Percentiles rank a stretch among this genome's conserved stretches.
Conservation (phyloP, 1,140 invertebrate genomes). For the Tigriopus japonicus region DNA sequence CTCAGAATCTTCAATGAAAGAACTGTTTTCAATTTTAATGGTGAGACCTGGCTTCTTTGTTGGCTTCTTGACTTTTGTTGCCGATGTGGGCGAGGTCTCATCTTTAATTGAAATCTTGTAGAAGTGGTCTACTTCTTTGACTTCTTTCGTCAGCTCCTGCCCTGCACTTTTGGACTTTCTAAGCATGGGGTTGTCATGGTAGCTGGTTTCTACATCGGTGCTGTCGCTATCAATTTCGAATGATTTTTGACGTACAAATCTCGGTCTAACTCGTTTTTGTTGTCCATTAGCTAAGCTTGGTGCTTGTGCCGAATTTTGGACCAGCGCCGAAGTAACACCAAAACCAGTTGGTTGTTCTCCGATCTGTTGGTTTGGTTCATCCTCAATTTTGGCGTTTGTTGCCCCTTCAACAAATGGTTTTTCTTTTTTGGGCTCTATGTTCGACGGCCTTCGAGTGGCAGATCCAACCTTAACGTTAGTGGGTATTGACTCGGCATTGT, state of each 20-base stretch:
- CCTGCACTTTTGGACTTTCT: conserved; percentile 15
- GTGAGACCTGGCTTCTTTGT: conserved; percentile 16
- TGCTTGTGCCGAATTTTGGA: no score
- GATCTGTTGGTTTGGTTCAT: no score
- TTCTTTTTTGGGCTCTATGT: no score
- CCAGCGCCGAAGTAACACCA: no score
- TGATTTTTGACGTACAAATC: conserved; percentile 4
- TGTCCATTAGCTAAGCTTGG: no score
- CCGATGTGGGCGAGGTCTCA: not conserved
- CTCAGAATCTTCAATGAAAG: conserved; percentile 30
- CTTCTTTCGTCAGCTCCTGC: conserved; percentile 18
- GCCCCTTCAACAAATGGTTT: no score
- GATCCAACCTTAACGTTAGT: no score
- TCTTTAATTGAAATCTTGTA: conserved; percentile 16
- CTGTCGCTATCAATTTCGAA: conserved; percentile 1
- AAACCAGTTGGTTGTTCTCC: no score
- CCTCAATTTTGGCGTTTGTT: no score
- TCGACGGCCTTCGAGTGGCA: no score
- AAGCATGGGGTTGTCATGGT: no score
- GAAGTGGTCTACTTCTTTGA: conserved; percentile 18
- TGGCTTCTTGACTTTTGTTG: not conserved
- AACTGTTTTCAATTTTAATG: conserved; percentile 18
- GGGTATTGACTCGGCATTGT: no score
- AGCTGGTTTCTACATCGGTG: conserved; percentile 14
- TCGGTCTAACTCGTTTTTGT: not conserved